These are phyloP conservation scores for Microcaecilia unicolor DNA, from an alignment of 2,797 vertebrate genomes.

Conservation along the genomic window DNA sequence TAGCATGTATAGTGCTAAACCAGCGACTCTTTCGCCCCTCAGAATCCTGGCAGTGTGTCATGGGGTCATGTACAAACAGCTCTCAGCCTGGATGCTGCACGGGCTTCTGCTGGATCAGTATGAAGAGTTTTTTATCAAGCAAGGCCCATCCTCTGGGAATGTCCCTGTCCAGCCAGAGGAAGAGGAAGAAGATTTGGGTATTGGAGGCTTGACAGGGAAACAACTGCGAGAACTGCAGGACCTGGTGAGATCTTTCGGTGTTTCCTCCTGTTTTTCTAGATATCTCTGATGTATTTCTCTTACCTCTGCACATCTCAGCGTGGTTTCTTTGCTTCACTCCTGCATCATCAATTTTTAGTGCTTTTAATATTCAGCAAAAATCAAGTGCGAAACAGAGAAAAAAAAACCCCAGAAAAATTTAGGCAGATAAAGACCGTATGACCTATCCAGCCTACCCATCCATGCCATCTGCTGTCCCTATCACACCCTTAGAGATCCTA, in stretches of 20 bases:
- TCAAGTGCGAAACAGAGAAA: too few species aligned
- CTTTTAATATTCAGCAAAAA: too few species aligned
- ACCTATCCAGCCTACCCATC: too few species aligned
- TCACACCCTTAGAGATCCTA: too few species aligned
- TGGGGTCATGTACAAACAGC: slow-evolving; percentile 96
- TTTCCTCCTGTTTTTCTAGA: neutral
- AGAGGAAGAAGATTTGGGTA: slow-evolving; percentile 91
- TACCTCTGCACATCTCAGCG: too few species aligned
- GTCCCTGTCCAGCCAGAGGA: slow-evolving; percentile 75
- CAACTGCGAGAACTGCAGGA: slow-evolving; percentile 90
- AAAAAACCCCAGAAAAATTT: too few species aligned
- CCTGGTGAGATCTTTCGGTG: slow-evolving; percentile 64
- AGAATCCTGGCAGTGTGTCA: slow-evolving; percentile 94
- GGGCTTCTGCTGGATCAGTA: slow-evolving; percentile 88
- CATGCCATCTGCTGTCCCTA: too few species aligned
- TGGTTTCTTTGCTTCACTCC: too few species aligned
- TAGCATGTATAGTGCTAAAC: neutral
- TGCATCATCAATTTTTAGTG: too few species aligned
- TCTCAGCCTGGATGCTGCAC: slow-evolving; percentile 97
- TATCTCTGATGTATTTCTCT: neutral
- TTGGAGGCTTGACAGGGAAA: slow-evolving; percentile 90
- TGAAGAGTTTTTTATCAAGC: slow-evolving; percentile 93
- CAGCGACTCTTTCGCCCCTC: neutral
- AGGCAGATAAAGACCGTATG: too few species aligned
- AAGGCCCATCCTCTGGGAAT: slow-evolving; percentile 82